Conservation (phyloP, 2,113 vertebrate genomes). For the Eclectus roratus region DNA sequence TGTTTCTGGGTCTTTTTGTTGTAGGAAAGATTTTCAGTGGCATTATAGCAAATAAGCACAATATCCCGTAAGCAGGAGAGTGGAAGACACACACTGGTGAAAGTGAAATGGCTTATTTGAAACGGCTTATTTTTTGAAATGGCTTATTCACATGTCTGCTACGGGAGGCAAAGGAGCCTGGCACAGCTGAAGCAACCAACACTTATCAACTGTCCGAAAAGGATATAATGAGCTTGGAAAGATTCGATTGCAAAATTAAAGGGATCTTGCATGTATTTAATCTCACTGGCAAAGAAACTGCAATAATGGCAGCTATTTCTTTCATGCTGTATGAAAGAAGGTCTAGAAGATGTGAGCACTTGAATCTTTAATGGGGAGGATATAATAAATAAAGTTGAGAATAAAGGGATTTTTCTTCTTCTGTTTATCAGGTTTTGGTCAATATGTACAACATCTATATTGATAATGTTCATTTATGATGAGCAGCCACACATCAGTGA, state of each 20-base stretch:
- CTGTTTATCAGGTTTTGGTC: not conserved
- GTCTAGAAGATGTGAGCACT: not conserved
- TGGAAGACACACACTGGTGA: not conserved
- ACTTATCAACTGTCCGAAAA: not conserved
- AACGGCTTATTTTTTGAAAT: too few species aligned
- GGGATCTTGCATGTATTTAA: not conserved
- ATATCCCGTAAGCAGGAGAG: not conserved
- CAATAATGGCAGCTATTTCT: not conserved
- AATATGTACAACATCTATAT: not conserved
- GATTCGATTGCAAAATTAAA: constrained; percentile 6
- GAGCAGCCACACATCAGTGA: not conserved
- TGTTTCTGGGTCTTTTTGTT: not conserved
- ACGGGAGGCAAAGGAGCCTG: not conserved
- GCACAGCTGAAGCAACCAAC: not conserved
- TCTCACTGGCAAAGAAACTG: not conserved
- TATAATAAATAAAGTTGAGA: not conserved
- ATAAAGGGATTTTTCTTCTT: not conserved
- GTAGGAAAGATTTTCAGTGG: not conserved
- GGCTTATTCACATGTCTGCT: not conserved
- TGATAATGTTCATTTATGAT: not conserved
- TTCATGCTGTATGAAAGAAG: not conserved
- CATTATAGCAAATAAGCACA: not conserved
- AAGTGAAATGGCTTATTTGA: not conserved
- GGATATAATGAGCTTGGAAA: not conserved
- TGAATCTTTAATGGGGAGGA: not conserved